Conservation (phyloP, 2,797 vertebrate genomes). For the Sebastes nivosus region DNA sequence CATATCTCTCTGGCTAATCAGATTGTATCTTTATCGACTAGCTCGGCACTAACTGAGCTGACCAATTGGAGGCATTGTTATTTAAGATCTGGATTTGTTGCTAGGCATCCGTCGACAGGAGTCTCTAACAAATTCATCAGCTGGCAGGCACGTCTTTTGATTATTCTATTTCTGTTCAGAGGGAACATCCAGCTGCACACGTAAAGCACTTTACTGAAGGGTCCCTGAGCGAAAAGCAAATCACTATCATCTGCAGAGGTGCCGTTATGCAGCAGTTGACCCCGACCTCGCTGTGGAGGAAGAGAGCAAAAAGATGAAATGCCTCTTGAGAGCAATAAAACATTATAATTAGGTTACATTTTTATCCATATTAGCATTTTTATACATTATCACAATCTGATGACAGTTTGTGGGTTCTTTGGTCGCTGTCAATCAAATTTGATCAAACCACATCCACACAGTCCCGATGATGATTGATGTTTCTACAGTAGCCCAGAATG, state of each 20-base stretch:
- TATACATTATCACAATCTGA: not conserved
- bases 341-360: not conserved
- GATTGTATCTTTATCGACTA: constrained; percentile 31
- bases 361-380: not conserved
- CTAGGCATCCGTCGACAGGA: constrained; percentile 31
- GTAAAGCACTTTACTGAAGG: not conserved
- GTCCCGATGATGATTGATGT: not conserved
- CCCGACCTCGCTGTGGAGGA: not conserved
- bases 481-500: no score
- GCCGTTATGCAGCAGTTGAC: not conserved
- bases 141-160: constrained; percentile 12
- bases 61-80: constrained; percentile 38
- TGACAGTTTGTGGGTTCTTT: not conserved
- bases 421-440: not conserved
- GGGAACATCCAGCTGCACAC: constrained; percentile 3
- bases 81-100: constrained; percentile 61
- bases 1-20: constrained; percentile 23
- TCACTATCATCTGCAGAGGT: not conserved
- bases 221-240: not conserved
- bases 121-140: constrained; percentile 48
- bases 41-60: not conserved
- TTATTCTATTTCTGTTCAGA: constrained; percentile 9
- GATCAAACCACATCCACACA: not conserved
- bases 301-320: not conserved
- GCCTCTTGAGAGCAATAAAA: not conserved